A percentile compares a stretch with the other conserved stretches of the same genome.
These are phyloP conservation scores for Acleris laterana DNA, from an alignment of 2,888 invertebrate species.

Conservation along the genomic window DNA sequence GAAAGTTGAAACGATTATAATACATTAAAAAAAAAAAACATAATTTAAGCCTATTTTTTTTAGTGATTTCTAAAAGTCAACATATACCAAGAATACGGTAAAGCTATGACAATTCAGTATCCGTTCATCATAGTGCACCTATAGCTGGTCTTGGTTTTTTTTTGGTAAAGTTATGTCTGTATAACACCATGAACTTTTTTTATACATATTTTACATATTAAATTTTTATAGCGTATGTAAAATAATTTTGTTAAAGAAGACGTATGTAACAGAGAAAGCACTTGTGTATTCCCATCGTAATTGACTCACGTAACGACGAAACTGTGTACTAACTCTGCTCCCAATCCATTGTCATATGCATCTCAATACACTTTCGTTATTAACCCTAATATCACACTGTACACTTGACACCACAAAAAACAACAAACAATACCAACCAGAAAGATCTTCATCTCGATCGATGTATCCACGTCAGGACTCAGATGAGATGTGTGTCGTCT, in stretches of 20 bases:
- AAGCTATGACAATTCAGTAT: too few relatives aligned
- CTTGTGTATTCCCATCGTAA: constrained; percentile 10
- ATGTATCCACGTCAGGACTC: constrained; percentile 56
- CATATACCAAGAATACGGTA: too few relatives aligned
- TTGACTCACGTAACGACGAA: constrained; percentile 19
- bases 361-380: constrained; percentile 42
- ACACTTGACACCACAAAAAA: constrained; percentile 42
- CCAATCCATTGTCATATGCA: constrained; percentile 40
- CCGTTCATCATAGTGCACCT: too few relatives aligned
- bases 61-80: too few relatives aligned
- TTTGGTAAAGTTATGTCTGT: too few relatives aligned
- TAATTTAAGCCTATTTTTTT: background rate
- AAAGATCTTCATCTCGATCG: constrained; percentile 61
- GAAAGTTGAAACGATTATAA: background rate
- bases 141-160: too few relatives aligned
- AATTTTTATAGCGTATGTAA: too few relatives aligned
- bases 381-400: constrained; percentile 40
- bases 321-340: constrained; percentile 25
- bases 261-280: constrained; percentile 29
- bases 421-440: constrained; percentile 55
- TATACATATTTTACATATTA: too few relatives aligned
- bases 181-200: too few relatives aligned
- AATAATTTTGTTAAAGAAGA: too few relatives aligned
- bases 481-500: constrained; percentile 62
- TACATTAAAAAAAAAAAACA: background rate